Percentiles rank a stretch among this genome's conserved stretches.
phyloP scores from a whole-genome alignment of 2,113 vertebrate species.

The Hepsetus odoe region DNA sequence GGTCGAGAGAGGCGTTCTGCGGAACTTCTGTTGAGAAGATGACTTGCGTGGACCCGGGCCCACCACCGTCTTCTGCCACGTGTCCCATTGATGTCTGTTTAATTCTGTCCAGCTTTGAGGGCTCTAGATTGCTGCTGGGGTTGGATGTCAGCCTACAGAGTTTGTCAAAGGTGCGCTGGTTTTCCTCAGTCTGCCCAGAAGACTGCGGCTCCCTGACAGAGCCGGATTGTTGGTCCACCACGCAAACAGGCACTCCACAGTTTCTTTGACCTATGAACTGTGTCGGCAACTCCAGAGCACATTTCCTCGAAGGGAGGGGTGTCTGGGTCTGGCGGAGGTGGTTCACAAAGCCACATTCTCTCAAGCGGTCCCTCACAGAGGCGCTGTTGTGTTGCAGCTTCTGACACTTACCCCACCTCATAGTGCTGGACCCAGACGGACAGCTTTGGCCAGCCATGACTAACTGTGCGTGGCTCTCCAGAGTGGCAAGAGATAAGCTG shows the following conservation, averaged over 20 bases:
- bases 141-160: slow-evolving; percentile 53
- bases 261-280: slow-evolving; percentile 62
- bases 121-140: slow-evolving; percentile 39
- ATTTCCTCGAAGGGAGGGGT: slow-evolving; percentile 63
- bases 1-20: slow-evolving; percentile 42
- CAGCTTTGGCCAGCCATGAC: slow-evolving; percentile 54
- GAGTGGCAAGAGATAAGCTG: slow-evolving; percentile 64
- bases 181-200: slow-evolving; percentile 55
- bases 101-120: slow-evolving; percentile 43
- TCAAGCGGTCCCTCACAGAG: slow-evolving; percentile 60
- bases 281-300: slow-evolving; percentile 50
- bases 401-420: slow-evolving; percentile 62
- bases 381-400: slow-evolving; percentile 55
- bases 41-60: slow-evolving; percentile 54
- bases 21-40: slow-evolving; percentile 69
- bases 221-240: slow-evolving; percentile 63
- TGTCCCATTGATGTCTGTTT: slow-evolving; percentile 52
- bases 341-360: slow-evolving; percentile 56
- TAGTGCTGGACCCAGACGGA: slow-evolving; percentile 58
- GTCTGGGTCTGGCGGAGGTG: slow-evolving; percentile 52
- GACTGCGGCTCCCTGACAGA: slow-evolving; percentile 59
- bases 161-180: slow-evolving; percentile 11
- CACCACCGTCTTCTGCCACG: slow-evolving; percentile 48
- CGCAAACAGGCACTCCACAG: slow-evolving; percentile 61
- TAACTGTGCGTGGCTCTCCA: slow-evolving; percentile 63